Evolutionary conservation across 2,888 invertebrate species (phyloP).

Genomic region (Lymantria dispar): DNA sequence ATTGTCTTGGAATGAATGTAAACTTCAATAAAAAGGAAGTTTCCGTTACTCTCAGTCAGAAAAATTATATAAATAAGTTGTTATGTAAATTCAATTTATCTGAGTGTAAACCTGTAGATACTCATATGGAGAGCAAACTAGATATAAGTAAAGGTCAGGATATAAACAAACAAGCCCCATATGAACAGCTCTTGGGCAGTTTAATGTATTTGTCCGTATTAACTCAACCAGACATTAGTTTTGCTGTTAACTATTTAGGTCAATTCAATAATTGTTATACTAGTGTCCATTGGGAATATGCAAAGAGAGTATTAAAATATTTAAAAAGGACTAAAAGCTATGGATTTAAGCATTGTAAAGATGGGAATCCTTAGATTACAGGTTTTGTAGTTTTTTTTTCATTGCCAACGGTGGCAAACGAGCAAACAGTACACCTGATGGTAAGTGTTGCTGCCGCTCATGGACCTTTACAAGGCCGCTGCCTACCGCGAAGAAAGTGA

Average conservation of each 20-base stretch:
- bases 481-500: too few species aligned
- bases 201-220: neutral
- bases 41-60: neutral
- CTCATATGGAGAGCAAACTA: neutral
- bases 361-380: constrained; percentile 3
- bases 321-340: neutral
- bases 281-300: constrained; percentile 14
- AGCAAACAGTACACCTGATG: too few species aligned
- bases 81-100: neutral
- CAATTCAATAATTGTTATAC: neutral
- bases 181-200: too few species aligned
- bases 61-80: neutral
- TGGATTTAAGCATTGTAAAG: neutral
- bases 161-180: neutral
- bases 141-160: neutral
- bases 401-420: too few species aligned
- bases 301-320: constrained; percentile 9
- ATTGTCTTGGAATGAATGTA: too few species aligned
- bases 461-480: too few species aligned
- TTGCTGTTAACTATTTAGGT: too few species aligned
- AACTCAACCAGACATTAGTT: constrained; percentile 4
- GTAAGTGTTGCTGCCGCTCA: too few species aligned
- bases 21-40: too few species aligned
- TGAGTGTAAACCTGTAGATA: neutral
- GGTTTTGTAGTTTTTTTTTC: too few species aligned